phyloP scores from a whole-genome alignment of 2,888 invertebrate species.

The Sinhomidia bicolor region DNA sequence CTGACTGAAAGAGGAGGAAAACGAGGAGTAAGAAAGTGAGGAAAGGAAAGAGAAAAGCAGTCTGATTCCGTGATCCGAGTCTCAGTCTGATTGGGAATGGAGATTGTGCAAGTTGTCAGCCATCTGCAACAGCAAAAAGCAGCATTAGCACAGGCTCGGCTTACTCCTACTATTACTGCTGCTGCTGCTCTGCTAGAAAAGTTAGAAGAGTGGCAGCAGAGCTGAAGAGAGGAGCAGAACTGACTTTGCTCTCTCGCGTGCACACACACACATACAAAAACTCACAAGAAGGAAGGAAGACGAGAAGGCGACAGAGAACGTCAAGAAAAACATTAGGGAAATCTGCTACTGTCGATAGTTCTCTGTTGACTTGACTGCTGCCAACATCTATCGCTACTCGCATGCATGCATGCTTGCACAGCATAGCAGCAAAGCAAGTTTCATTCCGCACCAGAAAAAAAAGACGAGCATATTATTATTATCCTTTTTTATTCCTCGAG shows the following conservation, averaged over 20 bases:
- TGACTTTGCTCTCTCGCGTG: too few species aligned
- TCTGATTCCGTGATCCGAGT: slow-evolving; percentile 62
- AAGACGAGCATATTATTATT: not conserved
- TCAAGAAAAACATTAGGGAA: slow-evolving; percentile 72
- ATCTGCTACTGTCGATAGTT: slow-evolving; percentile 72
- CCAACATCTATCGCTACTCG: slow-evolving; percentile 11
- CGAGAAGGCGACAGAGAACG: slow-evolving; percentile 29
- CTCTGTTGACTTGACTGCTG: slow-evolving; percentile 44
- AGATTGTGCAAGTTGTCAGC: slow-evolving; percentile 73
- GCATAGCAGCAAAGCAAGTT: too few species aligned
- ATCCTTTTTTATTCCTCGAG: slow-evolving; percentile 25
- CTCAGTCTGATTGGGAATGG: slow-evolving; percentile 75
- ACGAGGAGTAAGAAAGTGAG: slow-evolving; percentile 32
- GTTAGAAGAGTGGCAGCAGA: not conserved
- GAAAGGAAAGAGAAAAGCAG: slow-evolving; percentile 60
- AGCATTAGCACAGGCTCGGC: not conserved
- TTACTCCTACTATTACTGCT: not conserved
- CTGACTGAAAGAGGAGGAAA: slow-evolving; percentile 12
- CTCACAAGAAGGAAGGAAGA: not conserved
- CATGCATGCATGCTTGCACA: not conserved
- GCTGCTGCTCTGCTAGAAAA: not conserved
- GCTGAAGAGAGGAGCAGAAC: not conserved
- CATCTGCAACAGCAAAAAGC: slow-evolving; percentile 57
- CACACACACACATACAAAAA: too few species aligned
- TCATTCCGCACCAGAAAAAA: slow-evolving; percentile 21